Evolutionary conservation across 2,113 vertebrate genomes (phyloP), one percentile per base, ranked within the genome.

Genomic region (Callospermophilus lateralis): DNA sequence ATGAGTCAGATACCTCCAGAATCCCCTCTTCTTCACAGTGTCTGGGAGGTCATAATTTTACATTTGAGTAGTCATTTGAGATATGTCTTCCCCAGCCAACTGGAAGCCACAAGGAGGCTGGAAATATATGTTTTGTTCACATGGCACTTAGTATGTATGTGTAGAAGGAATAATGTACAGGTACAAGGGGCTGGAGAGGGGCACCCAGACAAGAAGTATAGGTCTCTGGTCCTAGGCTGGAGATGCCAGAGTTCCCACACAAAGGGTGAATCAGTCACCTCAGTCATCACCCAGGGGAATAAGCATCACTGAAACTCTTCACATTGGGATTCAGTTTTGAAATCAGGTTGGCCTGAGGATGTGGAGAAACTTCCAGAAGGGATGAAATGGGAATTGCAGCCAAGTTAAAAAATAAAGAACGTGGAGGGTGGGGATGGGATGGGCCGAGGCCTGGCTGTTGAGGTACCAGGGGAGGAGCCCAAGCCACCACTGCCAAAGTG

Each of bases 301-400:
- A 85, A 42, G 74, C 22, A 34, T 20, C 39, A 45, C 61, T 65
- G 70, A 22, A 93, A 39, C 55, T n/a, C 67, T 92, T 58, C 65
- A 63, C 30, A 17, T 9, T 79, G 65, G n/a, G 45, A 93, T 37
- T 74, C 42, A 26, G 12, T 20, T 74, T n/a, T 61, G 19, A 67
- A 94, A 85, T 83, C 45, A 83, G 19, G 80, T 90, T 32, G 73
- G 4, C 45, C 12, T 67, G 55, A 88, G 37, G 53, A 76, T 90
- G 39, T 51, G 48, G 53, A 87, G 70, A 87, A 78, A 90, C 26
- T 70, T 87, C 70, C 90, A 93, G 70, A 90, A 39, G 26, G 17
- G 34, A 53, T 61, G 63, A 79, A 19, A 77, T 4, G 17, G 58
- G 22, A 90, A 24, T 72, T 83, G 26, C 17, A 51, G 48, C 48